Evolutionary conservation across 2,797 vertebrate genomes (phyloP).

Genomic region (Cyprinella venusta): DNA sequence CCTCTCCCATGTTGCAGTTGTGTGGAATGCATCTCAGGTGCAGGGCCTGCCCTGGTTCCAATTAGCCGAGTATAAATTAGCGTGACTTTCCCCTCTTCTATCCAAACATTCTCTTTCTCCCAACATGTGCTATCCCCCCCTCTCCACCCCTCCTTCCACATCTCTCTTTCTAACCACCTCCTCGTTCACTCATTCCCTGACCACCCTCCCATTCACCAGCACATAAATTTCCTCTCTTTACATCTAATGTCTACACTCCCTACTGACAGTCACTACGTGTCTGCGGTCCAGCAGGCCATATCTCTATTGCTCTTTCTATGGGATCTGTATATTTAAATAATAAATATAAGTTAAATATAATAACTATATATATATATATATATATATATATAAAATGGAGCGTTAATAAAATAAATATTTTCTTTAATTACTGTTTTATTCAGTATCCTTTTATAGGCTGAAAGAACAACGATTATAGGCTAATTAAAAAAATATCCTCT

Average conservation of each 20-base stretch:
- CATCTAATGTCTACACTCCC: conserved; percentile 73
- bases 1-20: conserved; percentile 71
- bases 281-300: conserved; percentile 31
- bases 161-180: conserved; percentile 69
- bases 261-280: conserved; percentile 40
- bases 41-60: conserved; percentile 78
- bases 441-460: neutral
- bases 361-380: neutral
- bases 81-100: conserved; percentile 63
- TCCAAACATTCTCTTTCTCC: conserved; percentile 61
- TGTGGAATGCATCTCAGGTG: conserved; percentile 79
- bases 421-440: no score
- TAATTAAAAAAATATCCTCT: neutral
- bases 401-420: neutral
- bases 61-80: conserved; percentile 82
- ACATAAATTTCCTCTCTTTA: conserved; percentile 79
- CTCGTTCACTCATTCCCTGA: conserved; percentile 45
- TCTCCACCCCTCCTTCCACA: conserved; percentile 63
- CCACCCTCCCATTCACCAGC: conserved; percentile 54
- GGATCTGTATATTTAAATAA: conserved; percentile 3
- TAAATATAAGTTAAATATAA: neutral
- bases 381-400: neutral
- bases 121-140: conserved; percentile 36
- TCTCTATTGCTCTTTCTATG: conserved; percentile 61
- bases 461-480: neutral